Evolutionary conservation across 1,140 invertebrate species (phyloP), one percentile per base, ranked within the genome.

Genomic region (Halyomorpha halys): DNA sequence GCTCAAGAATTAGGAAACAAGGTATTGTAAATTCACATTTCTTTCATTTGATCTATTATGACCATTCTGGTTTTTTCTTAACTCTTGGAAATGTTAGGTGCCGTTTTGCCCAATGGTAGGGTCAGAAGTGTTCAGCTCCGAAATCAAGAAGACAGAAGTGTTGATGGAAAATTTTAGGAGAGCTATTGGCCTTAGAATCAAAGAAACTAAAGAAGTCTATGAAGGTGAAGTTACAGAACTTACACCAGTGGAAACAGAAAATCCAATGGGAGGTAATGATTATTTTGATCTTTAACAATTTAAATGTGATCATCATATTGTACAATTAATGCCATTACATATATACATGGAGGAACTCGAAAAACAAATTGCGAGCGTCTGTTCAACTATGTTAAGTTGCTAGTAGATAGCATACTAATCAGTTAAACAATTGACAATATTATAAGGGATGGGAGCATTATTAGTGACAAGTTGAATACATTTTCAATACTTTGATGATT

Each of bases 131-230:
- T 99, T 92, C 75, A 98, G 95, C 70, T 90, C 93, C 16, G 97
- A 99, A 77, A 98, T 99, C n/a, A 99, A 99, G 75, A 99, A 99
- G 74, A 99, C 97, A 2, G 97, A 99, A 79, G 95, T 99, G 1
- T 76, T 99, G 0, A 99, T 99, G 97, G 97, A 99, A 74, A 98
- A 99, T 73, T 99, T 99, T 72, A 79, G 97, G 30, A 79, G 96
- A 66, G 96, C 97, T 3, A 99, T 99, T 75, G 97, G 97, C 45
- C 76, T 94, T 1, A 78, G 90, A 70, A 93, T 94, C n/a, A 84
- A 90, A 69, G 97, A 99, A 78, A 96, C 92, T 0, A 99, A 99
- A 77, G 97, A 99, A 78, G 97, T 99, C 0, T 99, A 97, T 76
- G 97, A 99, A 78, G 97, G 97, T n/a, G 97, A 99, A 82, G 95